phyloP scores from a whole-genome alignment of 1,140 invertebrate genomes.

The Elymnias hypermnestra region DNA sequence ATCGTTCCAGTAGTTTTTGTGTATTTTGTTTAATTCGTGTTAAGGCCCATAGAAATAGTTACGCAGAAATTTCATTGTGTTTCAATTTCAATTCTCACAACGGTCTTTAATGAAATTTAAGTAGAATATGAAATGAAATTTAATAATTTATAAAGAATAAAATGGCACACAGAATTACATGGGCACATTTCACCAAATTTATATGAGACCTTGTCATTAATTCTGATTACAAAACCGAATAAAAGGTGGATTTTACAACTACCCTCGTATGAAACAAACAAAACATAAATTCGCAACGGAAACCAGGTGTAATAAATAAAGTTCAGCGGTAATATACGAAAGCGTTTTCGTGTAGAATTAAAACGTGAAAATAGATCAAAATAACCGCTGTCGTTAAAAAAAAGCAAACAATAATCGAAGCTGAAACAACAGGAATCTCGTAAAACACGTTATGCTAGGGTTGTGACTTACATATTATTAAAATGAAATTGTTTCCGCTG shows the following conservation, averaged over 20 bases:
- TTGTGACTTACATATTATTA: neutral
- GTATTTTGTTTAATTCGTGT: too few relatives aligned
- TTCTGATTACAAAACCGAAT: neutral
- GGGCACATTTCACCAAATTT: neutral
- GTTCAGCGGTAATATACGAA: constrained; percentile 9
- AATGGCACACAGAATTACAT: too few relatives aligned
- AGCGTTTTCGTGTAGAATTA: constrained; percentile 19
- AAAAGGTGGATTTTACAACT: neutral
- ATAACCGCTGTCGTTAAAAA: constrained; percentile 11
- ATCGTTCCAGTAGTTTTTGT: too few relatives aligned
- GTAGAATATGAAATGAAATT: too few relatives aligned
- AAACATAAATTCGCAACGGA: neutral
- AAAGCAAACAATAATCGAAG: constrained; percentile 18
- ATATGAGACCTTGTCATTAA: neutral
- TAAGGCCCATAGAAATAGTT: too few relatives aligned
- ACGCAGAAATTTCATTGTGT: too few relatives aligned
- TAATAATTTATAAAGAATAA: too few relatives aligned
- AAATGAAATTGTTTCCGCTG: too few relatives aligned
- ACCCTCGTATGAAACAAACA: neutral
- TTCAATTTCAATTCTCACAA: too few relatives aligned
- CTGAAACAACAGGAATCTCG: constrained; percentile 12
- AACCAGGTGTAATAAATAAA: constrained; percentile 8
- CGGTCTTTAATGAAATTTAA: too few relatives aligned
- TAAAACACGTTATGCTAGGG: constrained; percentile 2
- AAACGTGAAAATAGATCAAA: constrained; percentile 18